These are phyloP conservation scores for Spermophilus dauricus DNA, from an alignment of 2,113 vertebrate species.

Conservation along the genomic window DNA sequence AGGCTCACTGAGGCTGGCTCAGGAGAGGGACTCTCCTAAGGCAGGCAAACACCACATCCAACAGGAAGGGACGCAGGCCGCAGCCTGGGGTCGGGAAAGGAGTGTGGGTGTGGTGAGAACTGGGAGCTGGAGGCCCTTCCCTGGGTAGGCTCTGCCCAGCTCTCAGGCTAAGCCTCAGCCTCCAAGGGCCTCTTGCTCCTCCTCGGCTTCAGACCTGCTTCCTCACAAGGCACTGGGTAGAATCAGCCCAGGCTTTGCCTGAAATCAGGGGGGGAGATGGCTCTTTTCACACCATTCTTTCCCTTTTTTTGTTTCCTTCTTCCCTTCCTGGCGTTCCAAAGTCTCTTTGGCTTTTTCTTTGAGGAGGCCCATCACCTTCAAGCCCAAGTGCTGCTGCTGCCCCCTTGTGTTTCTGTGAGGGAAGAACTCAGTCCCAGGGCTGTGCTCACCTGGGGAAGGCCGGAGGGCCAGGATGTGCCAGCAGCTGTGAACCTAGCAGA, in stretches of 20 bases:
- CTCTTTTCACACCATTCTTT: not conserved
- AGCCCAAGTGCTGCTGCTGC: slow-evolving; percentile 53
- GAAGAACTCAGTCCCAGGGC: not conserved
- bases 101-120: not conserved
- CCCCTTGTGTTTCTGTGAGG: slow-evolving; percentile 58
- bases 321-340: not conserved
- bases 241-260: not conserved
- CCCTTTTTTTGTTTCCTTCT: not conserved
- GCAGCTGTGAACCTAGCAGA: not conserved
- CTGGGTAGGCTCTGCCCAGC: not conserved
- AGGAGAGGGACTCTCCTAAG: not conserved
- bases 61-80: fast-evolving
- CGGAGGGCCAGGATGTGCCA: fast-evolving
- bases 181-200: not conserved
- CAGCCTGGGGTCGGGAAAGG: not conserved
- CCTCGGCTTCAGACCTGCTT: too few relatives aligned
- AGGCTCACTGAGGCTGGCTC: not conserved
- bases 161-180: not conserved
- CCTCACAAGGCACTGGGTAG: fast-evolving
- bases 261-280: not conserved
- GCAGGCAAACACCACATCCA: not conserved
- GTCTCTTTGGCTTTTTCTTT: slow-evolving; percentile 1
- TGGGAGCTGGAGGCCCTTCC: not conserved
- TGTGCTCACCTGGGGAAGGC: not conserved
- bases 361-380: not conserved